Evolutionary conservation across 2,113 vertebrate species (phyloP), one percentile per base, ranked within the genome.

Genomic region (Girardinichthys multiradiatus): DNA sequence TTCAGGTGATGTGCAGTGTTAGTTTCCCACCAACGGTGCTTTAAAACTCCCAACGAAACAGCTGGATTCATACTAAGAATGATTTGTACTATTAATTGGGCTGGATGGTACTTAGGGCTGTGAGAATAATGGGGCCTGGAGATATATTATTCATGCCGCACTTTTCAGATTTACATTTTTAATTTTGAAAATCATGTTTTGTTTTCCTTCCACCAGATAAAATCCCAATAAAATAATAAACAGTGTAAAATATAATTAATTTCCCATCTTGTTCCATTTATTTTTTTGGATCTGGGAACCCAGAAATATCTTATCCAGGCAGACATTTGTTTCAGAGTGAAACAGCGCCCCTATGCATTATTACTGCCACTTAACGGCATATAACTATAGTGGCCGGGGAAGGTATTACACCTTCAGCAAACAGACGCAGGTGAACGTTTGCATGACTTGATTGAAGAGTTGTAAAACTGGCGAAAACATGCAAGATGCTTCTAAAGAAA

Each of bases 281-380:
- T 51, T 51, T 51, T 19, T 5, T 15, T 4, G 42, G 19, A 24
- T 5, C 42, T 4, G 42, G 19, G 4, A 60, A 5, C 12, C 0
- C 7, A 8, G 17, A 29, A 59, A 4, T 6, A 12, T 39, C 37
- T 14, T 12, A 39, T 45, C 4, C 27, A 28, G 28, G 13, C 13
- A 2, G 30, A 30, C 29, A 19, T 21, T 31, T 31, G 58, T 28
- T 58, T 9, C 6, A 24, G 48, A 4, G 27, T 2, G 30, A 37
- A 74, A 80, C 78, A 75, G 78, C 67, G 62, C 72, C 77, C 33
- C 54, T 0, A 5, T 57, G 42, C 21, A 17, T 35, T 57, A 3
- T 30, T 8, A 57, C 19, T 11, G 24, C 8, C 7, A 10, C 4
- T 6, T 0, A 21, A 15, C 31, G 33, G 24, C 5, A 35, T 14